Base-by-base conservation (phyloP, 2,797 vertebrate genomes). In the Alauda arvensis region DNA sequence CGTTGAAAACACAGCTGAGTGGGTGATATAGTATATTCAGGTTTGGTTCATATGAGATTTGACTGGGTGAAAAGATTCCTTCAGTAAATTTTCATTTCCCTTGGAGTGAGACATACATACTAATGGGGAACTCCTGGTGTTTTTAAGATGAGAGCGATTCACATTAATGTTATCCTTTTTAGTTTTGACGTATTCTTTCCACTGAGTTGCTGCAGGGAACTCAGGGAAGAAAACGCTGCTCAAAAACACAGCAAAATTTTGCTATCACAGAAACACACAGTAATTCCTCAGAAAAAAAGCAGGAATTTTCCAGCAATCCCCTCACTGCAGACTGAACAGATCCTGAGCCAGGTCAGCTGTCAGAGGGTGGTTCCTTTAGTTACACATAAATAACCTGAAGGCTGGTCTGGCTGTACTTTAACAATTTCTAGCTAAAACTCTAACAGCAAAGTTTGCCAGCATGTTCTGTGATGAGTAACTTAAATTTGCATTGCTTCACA, bases 1-100 rank as follows among this genome's bases (percentile, higher is more conserved):
- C 3, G 0, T 10, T 56, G 62, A 29, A 72, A 71, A 90, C 3
- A 59, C 37, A 79, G 45, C 3, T 33, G 52, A 63, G 71, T 43
- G 42, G 60, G 28, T 56, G 63, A 66, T 37, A 45, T 0, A 6
- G 12, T 12, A 68, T n/a, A 46, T 37, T 49, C 56, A 49, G 49
- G 9, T 83, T 53, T 37, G 69, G 72, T 71, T 89, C 86, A 56
- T 12, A 2, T 12, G 29, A 88, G 51, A 83, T 60, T 46, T 49
- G 42, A 72, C 56, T 25, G 26, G 82, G 78, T 92, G 81, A 87
- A 72, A 83, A 60, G n/a, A 80, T 56, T 80, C 39, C 59, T 56
- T 48, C 39, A 26, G 60, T 46, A 84, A 45, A 56, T 56, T 45
- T 52, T 77, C 56, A 14, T 63, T 78, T 90, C 53, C 67, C 39